phyloP scores from a whole-genome alignment of 2,797 vertebrate genomes.

The Lycodopsis pacificus region DNA sequence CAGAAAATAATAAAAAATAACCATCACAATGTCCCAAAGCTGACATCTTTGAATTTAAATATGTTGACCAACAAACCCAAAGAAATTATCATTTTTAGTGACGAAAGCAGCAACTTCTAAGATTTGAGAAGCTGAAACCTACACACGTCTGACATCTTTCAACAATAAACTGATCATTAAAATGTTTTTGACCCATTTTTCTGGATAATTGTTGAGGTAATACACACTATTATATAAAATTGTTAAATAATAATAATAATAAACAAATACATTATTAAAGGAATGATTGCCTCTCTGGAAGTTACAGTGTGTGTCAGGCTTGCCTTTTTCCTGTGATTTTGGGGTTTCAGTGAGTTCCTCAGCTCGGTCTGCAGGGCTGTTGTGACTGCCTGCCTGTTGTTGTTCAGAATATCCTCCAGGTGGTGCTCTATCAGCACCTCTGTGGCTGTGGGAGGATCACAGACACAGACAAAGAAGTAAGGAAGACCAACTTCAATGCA shows the following conservation, averaged over 20 bases:
- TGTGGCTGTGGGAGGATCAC: conserved; percentile 50
- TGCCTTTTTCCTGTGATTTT: conserved; percentile 66
- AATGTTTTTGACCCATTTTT: not conserved
- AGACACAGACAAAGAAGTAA: not conserved
- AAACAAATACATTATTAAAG: not conserved
- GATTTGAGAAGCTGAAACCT: not conserved
- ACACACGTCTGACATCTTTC: not conserved
- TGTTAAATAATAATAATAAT: not conserved
- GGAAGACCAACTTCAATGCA: fast-evolving
- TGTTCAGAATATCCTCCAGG: conserved; percentile 78
- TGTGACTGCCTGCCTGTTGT: conserved; percentile 72
- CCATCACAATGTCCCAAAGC: not conserved
- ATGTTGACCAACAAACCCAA: not conserved
- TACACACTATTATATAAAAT: not conserved
- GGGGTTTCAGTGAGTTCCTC: conserved; percentile 52
- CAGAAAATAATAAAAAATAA: not conserved
- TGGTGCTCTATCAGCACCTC: conserved; percentile 76
- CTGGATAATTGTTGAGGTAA: not conserved
- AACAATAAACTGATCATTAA: not conserved
- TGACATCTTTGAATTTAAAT: not conserved
- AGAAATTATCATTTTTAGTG: not conserved
- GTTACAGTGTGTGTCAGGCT: not conserved
- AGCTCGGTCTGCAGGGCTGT: conserved; percentile 68
- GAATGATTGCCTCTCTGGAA: not conserved
- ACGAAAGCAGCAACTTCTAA: not conserved